phyloP scores from a whole-genome alignment of 2,113 vertebrate species.

The Agapornis roseicollis region DNA sequence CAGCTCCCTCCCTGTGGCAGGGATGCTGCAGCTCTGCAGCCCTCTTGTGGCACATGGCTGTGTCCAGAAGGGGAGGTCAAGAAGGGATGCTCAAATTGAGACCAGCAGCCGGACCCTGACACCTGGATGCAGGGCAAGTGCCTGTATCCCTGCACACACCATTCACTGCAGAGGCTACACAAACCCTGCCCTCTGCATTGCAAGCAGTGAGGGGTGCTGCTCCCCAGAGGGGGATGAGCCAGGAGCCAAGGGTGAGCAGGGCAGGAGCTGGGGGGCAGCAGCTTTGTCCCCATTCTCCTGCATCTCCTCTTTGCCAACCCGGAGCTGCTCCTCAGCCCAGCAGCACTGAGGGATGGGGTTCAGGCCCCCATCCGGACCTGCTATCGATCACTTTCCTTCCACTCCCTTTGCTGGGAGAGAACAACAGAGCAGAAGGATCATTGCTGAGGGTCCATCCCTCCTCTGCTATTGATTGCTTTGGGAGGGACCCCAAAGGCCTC shows the following conservation, averaged over 20 bases:
- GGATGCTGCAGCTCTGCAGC: neutral
- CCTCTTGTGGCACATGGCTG: neutral
- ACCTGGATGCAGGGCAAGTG: too few relatives aligned
- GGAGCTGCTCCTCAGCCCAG: neutral
- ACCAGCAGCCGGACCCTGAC: neutral
- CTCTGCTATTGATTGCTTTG: neutral
- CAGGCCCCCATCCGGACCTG: neutral
- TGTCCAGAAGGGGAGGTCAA: accelerated
- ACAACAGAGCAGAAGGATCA: neutral
- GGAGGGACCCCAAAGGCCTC: neutral
- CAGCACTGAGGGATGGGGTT: neutral
- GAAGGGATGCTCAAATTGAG: neutral
- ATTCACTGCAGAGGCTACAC: accelerated
- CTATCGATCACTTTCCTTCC: neutral
- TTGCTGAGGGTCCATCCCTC: neutral
- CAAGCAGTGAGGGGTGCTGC: neutral
- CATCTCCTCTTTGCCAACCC: neutral
- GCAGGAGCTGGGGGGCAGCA: neutral
- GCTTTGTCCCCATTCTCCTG: neutral
- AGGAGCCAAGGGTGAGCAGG: neutral
- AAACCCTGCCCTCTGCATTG: neutral
- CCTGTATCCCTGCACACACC: accelerated
- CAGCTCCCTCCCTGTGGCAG: neutral
- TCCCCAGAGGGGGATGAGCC: too few relatives aligned
- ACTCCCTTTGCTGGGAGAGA: neutral